Conservation (phyloP, 2,888 invertebrate genomes). For the Ectobius pallidus region DNA sequence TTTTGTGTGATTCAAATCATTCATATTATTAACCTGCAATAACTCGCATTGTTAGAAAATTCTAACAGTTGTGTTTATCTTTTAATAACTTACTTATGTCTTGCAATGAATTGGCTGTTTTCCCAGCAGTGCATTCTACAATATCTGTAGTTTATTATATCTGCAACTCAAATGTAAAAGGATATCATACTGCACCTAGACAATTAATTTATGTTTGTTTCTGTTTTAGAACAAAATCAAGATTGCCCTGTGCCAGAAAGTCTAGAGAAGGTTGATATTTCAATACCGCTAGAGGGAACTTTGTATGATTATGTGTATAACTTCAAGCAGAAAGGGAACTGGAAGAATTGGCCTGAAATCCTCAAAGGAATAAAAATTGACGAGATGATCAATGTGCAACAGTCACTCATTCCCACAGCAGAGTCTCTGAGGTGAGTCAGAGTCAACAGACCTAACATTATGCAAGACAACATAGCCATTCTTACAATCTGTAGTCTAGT, state of each 20-base stretch:
- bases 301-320: conserved; percentile 83
- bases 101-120: too few relatives aligned
- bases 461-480: background rate
- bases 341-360: conserved; percentile 86
- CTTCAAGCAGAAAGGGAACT: conserved; percentile 81
- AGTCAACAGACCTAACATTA: background rate
- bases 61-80: too few relatives aligned
- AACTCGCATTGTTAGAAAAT: too few relatives aligned
- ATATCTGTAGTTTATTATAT: too few relatives aligned
- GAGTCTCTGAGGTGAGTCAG: conserved; percentile 61
- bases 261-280: conserved; percentile 73
- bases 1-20: too few relatives aligned
- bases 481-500: too few relatives aligned
- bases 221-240: conserved; percentile 42
- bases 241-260: conserved; percentile 61
- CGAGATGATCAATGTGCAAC: conserved; percentile 53
- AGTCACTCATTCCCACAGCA: conserved; percentile 62
- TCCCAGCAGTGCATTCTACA: too few relatives aligned
- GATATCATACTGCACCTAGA: too few relatives aligned
- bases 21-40: too few relatives aligned
- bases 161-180: too few relatives aligned
- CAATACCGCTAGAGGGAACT: conserved; percentile 76
- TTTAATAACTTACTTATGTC: too few relatives aligned
- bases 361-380: conserved; percentile 67
- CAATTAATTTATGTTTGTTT: too few relatives aligned